These are phyloP conservation scores for Omphaloscelis lunosa DNA, from an alignment of 2,888 invertebrate genomes.

Conservation along the genomic window DNA sequence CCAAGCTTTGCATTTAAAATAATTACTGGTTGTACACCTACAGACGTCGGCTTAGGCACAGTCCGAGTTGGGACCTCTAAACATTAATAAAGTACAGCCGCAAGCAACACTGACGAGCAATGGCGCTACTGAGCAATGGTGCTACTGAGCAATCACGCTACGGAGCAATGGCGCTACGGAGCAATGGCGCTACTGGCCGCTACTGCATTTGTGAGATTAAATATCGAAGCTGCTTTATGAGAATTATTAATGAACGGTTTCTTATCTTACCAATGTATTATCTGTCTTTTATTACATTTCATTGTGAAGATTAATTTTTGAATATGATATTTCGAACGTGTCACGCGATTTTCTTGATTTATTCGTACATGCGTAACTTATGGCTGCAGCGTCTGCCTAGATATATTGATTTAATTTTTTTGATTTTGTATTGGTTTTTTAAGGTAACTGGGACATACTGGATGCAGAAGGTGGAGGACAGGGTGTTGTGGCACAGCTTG, in stretches of 20 bases:
- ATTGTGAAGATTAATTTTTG: conserved; percentile 38
- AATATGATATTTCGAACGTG: conserved; percentile 45
- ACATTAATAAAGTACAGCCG: conserved; percentile 70
- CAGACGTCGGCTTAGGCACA: conserved; percentile 56
- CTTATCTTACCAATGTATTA: conserved; percentile 50
- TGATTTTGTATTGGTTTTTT: no score
- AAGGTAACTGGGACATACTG: no score
- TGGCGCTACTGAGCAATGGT: conserved; percentile 46
- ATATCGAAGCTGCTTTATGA: conserved; percentile 60
- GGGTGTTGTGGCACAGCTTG: no score
- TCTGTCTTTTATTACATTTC: conserved; percentile 43
- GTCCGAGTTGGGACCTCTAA: conserved; percentile 49
- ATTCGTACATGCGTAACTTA: conserved; percentile 30
- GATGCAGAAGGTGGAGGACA: no score
- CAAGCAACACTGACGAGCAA: conserved; percentile 58
- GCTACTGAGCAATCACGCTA: conserved; percentile 47
- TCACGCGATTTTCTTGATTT: conserved; percentile 42
- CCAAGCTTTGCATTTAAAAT: conserved; percentile 80
- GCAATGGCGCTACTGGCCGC: conserved; percentile 44
- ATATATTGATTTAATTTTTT: not conserved
- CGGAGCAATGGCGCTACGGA: conserved; percentile 47
- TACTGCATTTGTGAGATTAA: conserved; percentile 69
- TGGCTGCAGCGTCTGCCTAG: conserved; percentile 11
- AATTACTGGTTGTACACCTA: conserved; percentile 76
- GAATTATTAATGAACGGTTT: conserved; percentile 50